Percentiles rank a stretch among this genome's conserved stretches.
phyloP scores from a whole-genome alignment of 2,113 vertebrate species.

The Vicugna pacos region DNA sequence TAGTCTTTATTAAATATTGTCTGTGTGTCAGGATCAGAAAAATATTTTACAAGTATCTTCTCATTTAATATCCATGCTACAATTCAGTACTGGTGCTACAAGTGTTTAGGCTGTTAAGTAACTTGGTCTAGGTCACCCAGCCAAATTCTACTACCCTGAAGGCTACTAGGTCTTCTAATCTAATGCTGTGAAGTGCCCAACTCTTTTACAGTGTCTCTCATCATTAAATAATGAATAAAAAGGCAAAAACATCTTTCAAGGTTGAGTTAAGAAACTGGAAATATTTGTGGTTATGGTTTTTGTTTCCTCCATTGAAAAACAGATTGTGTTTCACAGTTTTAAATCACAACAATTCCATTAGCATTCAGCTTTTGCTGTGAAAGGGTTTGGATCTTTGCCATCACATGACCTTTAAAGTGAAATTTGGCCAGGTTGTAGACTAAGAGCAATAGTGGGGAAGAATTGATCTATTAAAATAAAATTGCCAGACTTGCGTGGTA shows the following conservation, averaged over 20 bases:
- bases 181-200: neutral
- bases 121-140: neutral
- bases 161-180: neutral
- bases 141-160: neutral
- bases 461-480: slow-evolving; percentile 72
- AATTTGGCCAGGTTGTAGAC: slow-evolving; percentile 73
- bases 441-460: slow-evolving; percentile 48
- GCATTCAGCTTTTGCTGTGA: slow-evolving; percentile 74
- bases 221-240: slow-evolving; percentile 77
- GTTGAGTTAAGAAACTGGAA: slow-evolving; percentile 77
- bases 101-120: neutral
- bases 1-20: neutral
- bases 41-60: neutral
- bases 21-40: neutral
- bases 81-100: neutral
- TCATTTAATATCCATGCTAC: neutral
- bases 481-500: slow-evolving; percentile 66
- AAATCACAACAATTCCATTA: slow-evolving; percentile 81
- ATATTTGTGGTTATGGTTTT: slow-evolving; percentile 78
- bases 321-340: slow-evolving; percentile 80
- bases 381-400: slow-evolving; percentile 76
- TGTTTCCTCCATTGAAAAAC: slow-evolving; percentile 81
- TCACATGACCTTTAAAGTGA: slow-evolving; percentile 73
- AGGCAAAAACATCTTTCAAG: slow-evolving; percentile 67
- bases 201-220: slow-evolving; percentile 4